Evolutionary conservation across 2,113 vertebrate genomes (phyloP), one percentile per base, ranked within the genome.

Genomic region (Apistogramma diplotaenia): DNA sequence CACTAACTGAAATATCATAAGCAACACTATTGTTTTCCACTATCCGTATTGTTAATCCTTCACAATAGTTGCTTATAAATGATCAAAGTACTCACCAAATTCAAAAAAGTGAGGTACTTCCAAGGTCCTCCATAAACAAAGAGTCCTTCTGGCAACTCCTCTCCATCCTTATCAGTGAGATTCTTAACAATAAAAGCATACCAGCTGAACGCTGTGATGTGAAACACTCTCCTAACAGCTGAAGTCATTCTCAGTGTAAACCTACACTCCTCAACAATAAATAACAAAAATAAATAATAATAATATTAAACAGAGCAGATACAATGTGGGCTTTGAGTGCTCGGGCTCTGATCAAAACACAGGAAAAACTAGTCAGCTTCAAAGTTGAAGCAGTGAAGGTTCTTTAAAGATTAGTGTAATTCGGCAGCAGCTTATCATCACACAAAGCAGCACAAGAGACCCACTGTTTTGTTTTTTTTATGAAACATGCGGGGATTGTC

Each of bases 21-120:
- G 4, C 1, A 83, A 57, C 15, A 78, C 60, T 7, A 62, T 51
- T 19, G 16, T 31, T 70, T 70, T 49, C 6, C 40, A 70, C 2
- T n/a, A 10, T 49, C 43, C 16, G 8, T 70, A 16, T 51, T 29
- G 25, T 49, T 29, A 70, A n/a, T 31, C 10, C 43, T 49, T 21
- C 23, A 74, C 6, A 43, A 11, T 18, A 56, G 19, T 35, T 53
- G 12, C 19, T 31, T 6, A 16, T 2, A 46, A n/a, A 11, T 1
- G 1, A 1, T 12, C 33, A 55, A 73, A 18, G 13, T 37, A 73
- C 92, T 90, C 85, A 95, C 95, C 91, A 95, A 79, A 80, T 96
- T 96, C n/a, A 96, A 82, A 85, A 96, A 95, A 2, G 95, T 96
- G 16, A 96, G 94, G 74, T 95, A 95, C 85, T 96, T 96, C 95